Conservation (phyloP, 2,888 invertebrate genomes). For the Oscheius sp. region DNA sequence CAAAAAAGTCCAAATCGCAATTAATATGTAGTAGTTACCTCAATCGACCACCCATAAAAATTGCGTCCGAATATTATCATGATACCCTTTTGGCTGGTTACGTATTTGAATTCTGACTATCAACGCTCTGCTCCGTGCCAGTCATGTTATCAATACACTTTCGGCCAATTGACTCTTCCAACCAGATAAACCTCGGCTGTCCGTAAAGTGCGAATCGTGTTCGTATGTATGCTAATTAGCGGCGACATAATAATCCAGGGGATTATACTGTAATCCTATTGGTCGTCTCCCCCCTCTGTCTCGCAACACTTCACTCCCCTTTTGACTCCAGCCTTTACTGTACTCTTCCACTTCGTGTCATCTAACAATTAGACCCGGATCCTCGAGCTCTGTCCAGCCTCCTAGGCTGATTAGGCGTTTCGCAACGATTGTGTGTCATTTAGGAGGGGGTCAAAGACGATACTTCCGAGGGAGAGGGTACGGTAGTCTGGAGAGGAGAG, state of each 20-base stretch:
- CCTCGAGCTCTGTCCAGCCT: background rate
- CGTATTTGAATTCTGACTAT: too few species aligned
- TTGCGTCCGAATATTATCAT: too few species aligned
- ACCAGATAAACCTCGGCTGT: background rate
- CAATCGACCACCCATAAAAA: too few species aligned
- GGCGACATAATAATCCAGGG: constrained; percentile 26
- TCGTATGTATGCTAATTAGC: constrained; percentile 30
- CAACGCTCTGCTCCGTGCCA: too few species aligned
- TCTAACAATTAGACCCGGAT: constrained; percentile 27
- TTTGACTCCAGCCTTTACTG: constrained; percentile 1
- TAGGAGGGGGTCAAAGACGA: constrained; percentile 23
- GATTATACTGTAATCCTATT: constrained; percentile 32
- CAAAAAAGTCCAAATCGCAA: too few species aligned
- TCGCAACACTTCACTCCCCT: constrained; percentile 20
- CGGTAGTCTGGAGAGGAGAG: constrained; percentile 11
- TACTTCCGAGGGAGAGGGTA: constrained; percentile 20
- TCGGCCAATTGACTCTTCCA: background rate
- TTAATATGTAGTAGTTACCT: too few species aligned
- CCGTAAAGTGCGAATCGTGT: constrained; percentile 14
- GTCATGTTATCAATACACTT: too few species aligned
- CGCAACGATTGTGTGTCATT: constrained; percentile 24
- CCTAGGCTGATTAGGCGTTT: constrained; percentile 32
- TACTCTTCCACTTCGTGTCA: constrained; percentile 20
- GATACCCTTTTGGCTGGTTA: too few species aligned
- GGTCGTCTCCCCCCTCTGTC: background rate